phyloP scores from a whole-genome alignment of 2,797 vertebrate species.

The Odontamblyopus rebecca region DNA sequence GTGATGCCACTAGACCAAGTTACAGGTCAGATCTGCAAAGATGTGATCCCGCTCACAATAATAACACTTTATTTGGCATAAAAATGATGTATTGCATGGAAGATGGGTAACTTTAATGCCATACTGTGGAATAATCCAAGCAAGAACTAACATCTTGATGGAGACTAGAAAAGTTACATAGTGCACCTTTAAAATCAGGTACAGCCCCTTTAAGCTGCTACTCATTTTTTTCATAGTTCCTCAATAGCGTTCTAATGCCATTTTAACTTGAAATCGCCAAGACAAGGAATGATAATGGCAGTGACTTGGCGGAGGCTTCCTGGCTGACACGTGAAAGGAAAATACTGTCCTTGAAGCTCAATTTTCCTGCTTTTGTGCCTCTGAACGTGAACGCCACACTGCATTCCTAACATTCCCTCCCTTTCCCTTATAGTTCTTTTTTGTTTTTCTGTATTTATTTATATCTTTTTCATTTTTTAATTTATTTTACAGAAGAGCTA shows the following conservation, averaged over 20 bases:
- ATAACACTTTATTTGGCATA: too few species aligned
- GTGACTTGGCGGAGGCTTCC: conserved; percentile 31
- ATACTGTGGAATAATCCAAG: too few species aligned
- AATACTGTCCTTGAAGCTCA: conserved; percentile 53
- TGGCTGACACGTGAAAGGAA: conserved; percentile 49
- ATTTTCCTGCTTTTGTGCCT: conserved; percentile 49
- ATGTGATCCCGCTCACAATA: too few species aligned
- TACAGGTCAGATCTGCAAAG: too few species aligned
- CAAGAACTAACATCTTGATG: too few species aligned
- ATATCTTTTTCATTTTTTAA: neutral
- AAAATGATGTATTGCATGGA: too few species aligned
- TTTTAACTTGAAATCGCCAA: conserved; percentile 46
- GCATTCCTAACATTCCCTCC: conserved; percentile 49
- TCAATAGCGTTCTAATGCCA: conserved; percentile 40
- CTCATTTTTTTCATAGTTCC: neutral
- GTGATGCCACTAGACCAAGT: too few species aligned
- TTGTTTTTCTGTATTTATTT: neutral
- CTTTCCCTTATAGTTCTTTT: conserved; percentile 8
- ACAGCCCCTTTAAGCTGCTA: too few species aligned
- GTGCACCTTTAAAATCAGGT: too few species aligned
- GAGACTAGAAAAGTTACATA: too few species aligned
- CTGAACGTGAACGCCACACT: conserved; percentile 14
- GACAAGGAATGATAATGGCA: conserved; percentile 49
- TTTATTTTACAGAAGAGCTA: conserved; percentile 86
- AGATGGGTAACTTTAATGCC: too few species aligned